Conservation (phyloP, 2,797 vertebrate genomes). For the Atherinosoma microstoma region DNA sequence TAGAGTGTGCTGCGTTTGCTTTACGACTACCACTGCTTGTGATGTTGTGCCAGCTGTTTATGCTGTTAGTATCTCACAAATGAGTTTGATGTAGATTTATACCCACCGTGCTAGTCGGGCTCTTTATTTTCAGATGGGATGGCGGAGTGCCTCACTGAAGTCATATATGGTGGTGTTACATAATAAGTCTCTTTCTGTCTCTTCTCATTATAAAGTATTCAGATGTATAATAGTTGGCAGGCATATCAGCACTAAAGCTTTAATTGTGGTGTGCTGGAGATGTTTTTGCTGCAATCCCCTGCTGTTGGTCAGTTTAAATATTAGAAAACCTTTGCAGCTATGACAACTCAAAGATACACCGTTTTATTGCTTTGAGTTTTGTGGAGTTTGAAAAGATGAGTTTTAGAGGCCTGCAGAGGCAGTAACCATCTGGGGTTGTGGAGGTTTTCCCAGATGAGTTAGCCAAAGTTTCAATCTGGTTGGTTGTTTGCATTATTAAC, state of each 20-base stretch:
- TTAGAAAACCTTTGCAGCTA: slow-evolving; percentile 12
- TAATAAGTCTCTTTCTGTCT: slow-evolving; percentile 61
- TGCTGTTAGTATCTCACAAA: slow-evolving; percentile 39
- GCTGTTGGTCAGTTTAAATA: slow-evolving; percentile 11
- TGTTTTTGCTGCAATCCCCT: slow-evolving; percentile 17
- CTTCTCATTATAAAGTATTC: slow-evolving; percentile 36
- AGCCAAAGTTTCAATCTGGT: slow-evolving; percentile 39
- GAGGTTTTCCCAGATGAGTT: slow-evolving; percentile 42
- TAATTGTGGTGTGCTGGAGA: slow-evolving; percentile 37
- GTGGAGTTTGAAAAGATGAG: slow-evolving; percentile 15
- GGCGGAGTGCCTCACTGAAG: slow-evolving; percentile 38
- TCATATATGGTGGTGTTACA: slow-evolving; percentile 59
- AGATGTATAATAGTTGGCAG: slow-evolving; percentile 44
- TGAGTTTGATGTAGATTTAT: slow-evolving; percentile 60
- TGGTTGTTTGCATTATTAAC: slow-evolving; percentile 28
- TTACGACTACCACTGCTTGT: slow-evolving; percentile 30
- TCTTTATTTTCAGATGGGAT: slow-evolving; percentile 51
- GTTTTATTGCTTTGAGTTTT: slow-evolving; percentile 9
- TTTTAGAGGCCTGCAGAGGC: slow-evolving; percentile 23
- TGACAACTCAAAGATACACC: not conserved
- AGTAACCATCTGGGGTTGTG: slow-evolving; percentile 49
- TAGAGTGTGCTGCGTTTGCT: slow-evolving; percentile 28
- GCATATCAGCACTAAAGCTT: slow-evolving; percentile 23
- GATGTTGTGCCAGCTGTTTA: slow-evolving; percentile 31
- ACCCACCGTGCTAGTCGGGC: slow-evolving; percentile 22